phyloP scores from a whole-genome alignment of 2,113 vertebrate genomes.

The Marmota monax region DNA sequence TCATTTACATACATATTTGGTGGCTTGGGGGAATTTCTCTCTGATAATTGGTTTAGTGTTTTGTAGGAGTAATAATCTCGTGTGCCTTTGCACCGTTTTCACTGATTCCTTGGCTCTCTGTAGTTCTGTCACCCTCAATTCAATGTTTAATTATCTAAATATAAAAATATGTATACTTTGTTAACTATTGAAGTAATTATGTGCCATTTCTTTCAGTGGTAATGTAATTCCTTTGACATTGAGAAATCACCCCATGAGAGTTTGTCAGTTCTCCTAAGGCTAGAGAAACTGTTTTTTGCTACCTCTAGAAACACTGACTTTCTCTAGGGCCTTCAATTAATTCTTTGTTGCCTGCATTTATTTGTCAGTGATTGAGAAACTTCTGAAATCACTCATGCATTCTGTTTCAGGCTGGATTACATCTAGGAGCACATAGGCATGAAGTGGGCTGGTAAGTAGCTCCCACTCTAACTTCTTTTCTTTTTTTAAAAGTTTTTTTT shows the following conservation, averaged over 20 bases:
- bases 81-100: not conserved
- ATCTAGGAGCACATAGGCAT: not conserved
- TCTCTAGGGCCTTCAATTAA: slow-evolving; percentile 12
- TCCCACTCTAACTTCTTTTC: not conserved
- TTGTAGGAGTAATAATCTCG: not conserved
- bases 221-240: slow-evolving; percentile 38
- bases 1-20: not conserved
- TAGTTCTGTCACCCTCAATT: not conserved
- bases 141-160: slow-evolving; percentile 17
- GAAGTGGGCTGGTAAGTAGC: not conserved
- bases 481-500: too few relatives aligned
- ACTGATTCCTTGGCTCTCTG: not conserved
- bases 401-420: not conserved
- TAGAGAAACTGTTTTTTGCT: not conserved
- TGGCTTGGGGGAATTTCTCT: not conserved
- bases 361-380: not conserved
- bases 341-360: not conserved
- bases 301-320: too few relatives aligned
- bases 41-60: not conserved
- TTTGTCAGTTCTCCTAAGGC: slow-evolving; percentile 13
- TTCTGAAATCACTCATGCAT: not conserved
- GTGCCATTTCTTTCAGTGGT: not conserved
- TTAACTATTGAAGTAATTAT: slow-evolving; percentile 36
- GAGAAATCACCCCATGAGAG: not conserved
- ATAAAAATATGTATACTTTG: not conserved